Evolutionary conservation across 2,113 vertebrate species (phyloP), one percentile per base, ranked within the genome.

Genomic region (Dromiciops gliroides): DNA sequence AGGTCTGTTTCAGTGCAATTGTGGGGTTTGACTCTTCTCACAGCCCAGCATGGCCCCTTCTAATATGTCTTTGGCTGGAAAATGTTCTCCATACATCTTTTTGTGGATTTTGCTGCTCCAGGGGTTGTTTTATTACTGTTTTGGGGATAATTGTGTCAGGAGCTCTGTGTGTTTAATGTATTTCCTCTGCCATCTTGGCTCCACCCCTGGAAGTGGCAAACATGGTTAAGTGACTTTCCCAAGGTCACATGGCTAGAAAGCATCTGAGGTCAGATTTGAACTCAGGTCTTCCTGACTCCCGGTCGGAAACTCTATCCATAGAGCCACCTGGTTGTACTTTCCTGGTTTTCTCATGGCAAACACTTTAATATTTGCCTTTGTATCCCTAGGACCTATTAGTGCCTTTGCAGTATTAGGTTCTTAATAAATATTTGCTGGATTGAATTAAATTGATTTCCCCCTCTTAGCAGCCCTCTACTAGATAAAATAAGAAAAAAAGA

Each of bases 401-500:
- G 90, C 56, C 53, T 23, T 44, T 51, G 56, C 51, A 24, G 49
- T 7, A 16, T 53, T 31, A 28, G 9, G 22, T 50, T 49, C 89
- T 91, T 0, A 1, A 2, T 0, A 14, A 48, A 12, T 50, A 2
- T 1, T 50, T 8, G n/a, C 0, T n/a, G n/a, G 5, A 47, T 2
- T 0, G 8, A 23, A 19, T 26, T 22, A 25, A 50, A 91, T 83
- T 83, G 37, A 83, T 83, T 44, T 44, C 67, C 37, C 19, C n/a
- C n/a, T 83, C n/a, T 44, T 16, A 2, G 37, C 24, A 28, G n/a
- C 37, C 51, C 51, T 51, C 49, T 90, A 3, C n/a, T 88, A 49
- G 10, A 1, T 26, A 11, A 0, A 8, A 24, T 22, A 44, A 91
- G 8, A n/a, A 2, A 8, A n/a, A 67, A 67, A 67, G 50, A 56